Evolutionary conservation across 2,888 invertebrate genomes (phyloP).

Genomic region (Meliscaeva auricollis): DNA sequence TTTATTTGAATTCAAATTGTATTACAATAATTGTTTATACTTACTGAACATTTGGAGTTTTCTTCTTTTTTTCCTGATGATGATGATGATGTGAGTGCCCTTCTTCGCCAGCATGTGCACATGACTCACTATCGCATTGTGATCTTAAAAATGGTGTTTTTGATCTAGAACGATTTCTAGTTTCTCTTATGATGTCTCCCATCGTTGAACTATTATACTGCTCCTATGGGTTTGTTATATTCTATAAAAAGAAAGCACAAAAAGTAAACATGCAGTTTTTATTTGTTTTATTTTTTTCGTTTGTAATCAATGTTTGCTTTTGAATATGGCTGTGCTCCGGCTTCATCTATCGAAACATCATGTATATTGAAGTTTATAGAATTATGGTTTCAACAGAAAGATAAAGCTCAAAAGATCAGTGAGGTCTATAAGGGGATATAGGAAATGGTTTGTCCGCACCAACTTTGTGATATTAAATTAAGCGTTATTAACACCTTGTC

Average conservation of each 20-base stretch:
- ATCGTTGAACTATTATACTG: conserved; percentile 43
- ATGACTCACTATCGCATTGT: conserved; percentile 86
- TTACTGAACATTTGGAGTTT: conserved; percentile 82
- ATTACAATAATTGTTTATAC: conserved; percentile 71
- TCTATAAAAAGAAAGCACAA: conserved; percentile 55
- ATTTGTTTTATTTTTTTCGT: neutral
- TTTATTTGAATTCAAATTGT: conserved; percentile 33
- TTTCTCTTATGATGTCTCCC: conserved; percentile 84
- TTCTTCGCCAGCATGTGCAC: conserved; percentile 85
- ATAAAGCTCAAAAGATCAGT: conserved; percentile 13
- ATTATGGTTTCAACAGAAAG: conserved; percentile 12
- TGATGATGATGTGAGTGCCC: conserved; percentile 84
- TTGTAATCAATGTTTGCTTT: conserved; percentile 36
- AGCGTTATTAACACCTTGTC: too few relatives aligned
- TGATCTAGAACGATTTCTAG: conserved; percentile 89
- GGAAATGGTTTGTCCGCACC: neutral
- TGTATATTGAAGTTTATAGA: neutral
- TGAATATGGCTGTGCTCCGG: conserved; percentile 1
- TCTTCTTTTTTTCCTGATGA: conserved; percentile 82
- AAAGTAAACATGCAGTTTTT: conserved; percentile 52
- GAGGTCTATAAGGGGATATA: neutral
- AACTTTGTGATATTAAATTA: too few relatives aligned
- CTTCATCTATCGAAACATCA: conserved; percentile 1
- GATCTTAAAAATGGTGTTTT: conserved; percentile 88
- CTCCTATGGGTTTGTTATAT: conserved; percentile 53